phyloP scores from a whole-genome alignment of 2,113 vertebrate species.

The Murina feae region DNA sequence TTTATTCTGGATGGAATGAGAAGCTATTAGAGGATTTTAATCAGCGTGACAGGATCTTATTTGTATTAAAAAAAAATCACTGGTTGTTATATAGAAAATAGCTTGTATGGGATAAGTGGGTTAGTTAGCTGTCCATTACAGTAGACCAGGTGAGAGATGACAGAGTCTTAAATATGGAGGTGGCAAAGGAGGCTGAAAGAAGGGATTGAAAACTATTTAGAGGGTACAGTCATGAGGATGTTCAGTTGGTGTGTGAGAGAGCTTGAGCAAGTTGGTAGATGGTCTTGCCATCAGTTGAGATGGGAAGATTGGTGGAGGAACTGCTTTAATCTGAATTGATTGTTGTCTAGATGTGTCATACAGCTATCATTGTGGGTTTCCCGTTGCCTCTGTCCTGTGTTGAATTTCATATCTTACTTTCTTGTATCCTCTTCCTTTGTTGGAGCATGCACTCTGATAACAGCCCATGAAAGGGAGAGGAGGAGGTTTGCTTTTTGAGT shows the following conservation, averaged over 20 bases:
- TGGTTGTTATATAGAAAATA: neutral
- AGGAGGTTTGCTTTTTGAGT: neutral
- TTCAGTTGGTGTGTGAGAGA: neutral
- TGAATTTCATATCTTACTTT: neutral
- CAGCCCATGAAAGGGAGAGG: neutral
- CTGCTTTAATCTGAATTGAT: neutral
- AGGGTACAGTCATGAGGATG: neutral
- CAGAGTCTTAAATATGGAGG: neutral
- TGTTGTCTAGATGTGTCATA: neutral
- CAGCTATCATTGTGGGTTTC: neutral
- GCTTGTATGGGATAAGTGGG: neutral
- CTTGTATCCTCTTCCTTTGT: neutral
- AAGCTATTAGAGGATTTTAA: conserved; percentile 9
- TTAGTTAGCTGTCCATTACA: neutral
- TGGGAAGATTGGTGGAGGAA: neutral
- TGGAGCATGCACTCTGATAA: neutral
- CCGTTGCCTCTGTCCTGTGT: neutral
- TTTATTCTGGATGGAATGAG: conserved; percentile 5
- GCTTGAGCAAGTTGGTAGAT: neutral
- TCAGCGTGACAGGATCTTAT: neutral
- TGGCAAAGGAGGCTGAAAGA: neutral
- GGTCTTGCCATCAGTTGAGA: neutral
- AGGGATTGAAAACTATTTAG: neutral
- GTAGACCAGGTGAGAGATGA: neutral
- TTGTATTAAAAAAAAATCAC: neutral